Conservation (phyloP, 2,113 vertebrate species). For the Heterochromis multidens region DNA sequence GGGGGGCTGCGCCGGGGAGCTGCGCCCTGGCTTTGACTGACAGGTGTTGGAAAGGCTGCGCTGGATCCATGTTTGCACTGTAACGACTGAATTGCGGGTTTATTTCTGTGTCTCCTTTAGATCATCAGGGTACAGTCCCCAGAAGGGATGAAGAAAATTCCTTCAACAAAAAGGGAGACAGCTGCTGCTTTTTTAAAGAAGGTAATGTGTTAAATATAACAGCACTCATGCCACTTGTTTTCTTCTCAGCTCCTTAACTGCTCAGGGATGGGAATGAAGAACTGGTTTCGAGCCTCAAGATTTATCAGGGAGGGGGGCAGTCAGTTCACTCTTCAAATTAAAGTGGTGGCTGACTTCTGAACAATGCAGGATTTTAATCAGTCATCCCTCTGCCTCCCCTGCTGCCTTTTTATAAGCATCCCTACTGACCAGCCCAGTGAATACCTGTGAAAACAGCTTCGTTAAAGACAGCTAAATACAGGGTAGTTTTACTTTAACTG, state of each 20-base stretch:
- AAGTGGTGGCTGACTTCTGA: background rate
- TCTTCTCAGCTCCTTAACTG: background rate
- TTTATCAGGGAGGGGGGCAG: too few relatives aligned
- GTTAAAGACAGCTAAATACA: background rate
- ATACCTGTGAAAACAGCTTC: background rate
- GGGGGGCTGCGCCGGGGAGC: too few relatives aligned
- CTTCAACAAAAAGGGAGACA: constrained; percentile 87
- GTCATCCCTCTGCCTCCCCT: background rate
- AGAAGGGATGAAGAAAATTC: constrained; percentile 91
- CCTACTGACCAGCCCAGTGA: background rate
- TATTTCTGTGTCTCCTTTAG: constrained; percentile 58
- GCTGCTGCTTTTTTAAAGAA: constrained; percentile 91
- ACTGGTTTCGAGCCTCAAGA: background rate
- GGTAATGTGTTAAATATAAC: constrained; percentile 70
- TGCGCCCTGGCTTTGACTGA: background rate
- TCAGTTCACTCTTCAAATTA: background rate
- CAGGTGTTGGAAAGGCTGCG: background rate
- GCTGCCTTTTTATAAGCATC: background rate
- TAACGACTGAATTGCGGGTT: background rate
- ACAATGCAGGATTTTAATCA: background rate
- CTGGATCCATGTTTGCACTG: background rate
- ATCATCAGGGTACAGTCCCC: constrained; percentile 95
- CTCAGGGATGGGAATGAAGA: background rate
- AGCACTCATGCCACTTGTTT: background rate
- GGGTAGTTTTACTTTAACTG: background rate